These are phyloP conservation scores for Chrosomus eos DNA, from an alignment of 2,797 vertebrate genomes.

Conservation along the genomic window DNA sequence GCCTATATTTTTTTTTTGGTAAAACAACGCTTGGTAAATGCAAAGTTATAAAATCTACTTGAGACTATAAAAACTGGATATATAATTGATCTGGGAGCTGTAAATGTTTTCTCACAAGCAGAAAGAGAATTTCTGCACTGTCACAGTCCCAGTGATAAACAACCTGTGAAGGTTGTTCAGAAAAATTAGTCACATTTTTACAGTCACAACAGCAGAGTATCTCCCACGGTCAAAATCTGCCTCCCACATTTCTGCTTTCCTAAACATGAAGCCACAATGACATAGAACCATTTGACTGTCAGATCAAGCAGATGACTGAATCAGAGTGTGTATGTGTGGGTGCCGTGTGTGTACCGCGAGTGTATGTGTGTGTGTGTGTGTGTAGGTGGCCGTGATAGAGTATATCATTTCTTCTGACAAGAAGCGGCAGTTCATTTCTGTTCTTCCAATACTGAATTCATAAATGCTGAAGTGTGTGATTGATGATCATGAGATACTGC, in stretches of 20 bases:
- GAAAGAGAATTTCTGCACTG: constrained; percentile 1
- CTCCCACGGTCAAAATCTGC: constrained; percentile 36
- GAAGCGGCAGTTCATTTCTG: constrained; percentile 68
- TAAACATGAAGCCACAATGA: constrained; percentile 24
- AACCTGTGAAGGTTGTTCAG: constrained; percentile 47
- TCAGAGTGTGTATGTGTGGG: background rate
- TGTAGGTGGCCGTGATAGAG: constrained; percentile 4
- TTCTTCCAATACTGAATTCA: constrained; percentile 54
- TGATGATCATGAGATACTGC: constrained; percentile 49
- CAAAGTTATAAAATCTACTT: constrained; percentile 29
- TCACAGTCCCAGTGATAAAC: constrained; percentile 35
- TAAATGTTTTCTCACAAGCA: constrained; percentile 38
- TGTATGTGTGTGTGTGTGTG: background rate
- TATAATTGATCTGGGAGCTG: constrained; percentile 30
- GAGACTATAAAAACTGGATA: constrained; percentile 40
- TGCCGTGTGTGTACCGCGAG: background rate
- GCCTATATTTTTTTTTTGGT: background rate
- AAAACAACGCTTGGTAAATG: background rate
- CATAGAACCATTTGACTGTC: constrained; percentile 46
- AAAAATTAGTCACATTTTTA: constrained; percentile 64
- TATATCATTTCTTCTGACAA: constrained; percentile 60
- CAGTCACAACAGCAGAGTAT: constrained; percentile 47
- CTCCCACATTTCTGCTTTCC: background rate
- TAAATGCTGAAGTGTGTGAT: constrained; percentile 39
- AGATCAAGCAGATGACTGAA: constrained; percentile 63